phyloP scores from a whole-genome alignment of 1,140 invertebrate genomes.

The Leptinotarsa undecemlineata region DNA sequence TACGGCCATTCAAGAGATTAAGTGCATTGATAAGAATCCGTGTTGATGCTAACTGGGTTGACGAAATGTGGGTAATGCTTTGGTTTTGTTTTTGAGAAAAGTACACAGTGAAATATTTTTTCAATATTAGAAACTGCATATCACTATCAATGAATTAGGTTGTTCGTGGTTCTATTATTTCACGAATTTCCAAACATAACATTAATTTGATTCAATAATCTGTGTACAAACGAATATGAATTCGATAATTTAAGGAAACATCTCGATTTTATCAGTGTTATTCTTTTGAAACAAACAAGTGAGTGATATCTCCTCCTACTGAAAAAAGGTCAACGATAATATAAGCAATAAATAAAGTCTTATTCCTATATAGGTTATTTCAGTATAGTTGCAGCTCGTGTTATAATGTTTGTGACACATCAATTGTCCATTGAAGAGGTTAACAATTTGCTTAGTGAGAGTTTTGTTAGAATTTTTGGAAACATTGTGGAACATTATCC shows the following conservation, averaged over 20 bases:
- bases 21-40: too few species aligned
- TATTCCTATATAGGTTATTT: not conserved
- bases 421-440: conserved; percentile 55
- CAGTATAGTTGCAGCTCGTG: too few species aligned
- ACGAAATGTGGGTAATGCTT: too few species aligned
- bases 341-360: not conserved
- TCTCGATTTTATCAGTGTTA: not conserved
- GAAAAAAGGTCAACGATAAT: not conserved
- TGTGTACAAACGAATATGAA: not conserved
- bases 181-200: too few species aligned
- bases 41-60: too few species aligned
- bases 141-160: too few species aligned
- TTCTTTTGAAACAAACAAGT: not conserved
- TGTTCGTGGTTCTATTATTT: too few species aligned
- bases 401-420: conserved; percentile 24
- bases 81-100: too few species aligned
- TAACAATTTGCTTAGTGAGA: conserved; percentile 60
- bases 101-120: too few species aligned
- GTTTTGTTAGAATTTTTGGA: conserved; percentile 65
- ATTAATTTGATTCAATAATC: not conserved
- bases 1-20: too few species aligned
- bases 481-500: conserved; percentile 69
- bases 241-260: not conserved
- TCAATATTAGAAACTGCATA: too few species aligned
- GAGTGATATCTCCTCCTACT: not conserved